Percentiles rank a stretch among this genome's conserved stretches.
Evolutionary conservation across 2,797 vertebrate genomes (phyloP).

Genomic region (Odontamblyopus rebecca): DNA sequence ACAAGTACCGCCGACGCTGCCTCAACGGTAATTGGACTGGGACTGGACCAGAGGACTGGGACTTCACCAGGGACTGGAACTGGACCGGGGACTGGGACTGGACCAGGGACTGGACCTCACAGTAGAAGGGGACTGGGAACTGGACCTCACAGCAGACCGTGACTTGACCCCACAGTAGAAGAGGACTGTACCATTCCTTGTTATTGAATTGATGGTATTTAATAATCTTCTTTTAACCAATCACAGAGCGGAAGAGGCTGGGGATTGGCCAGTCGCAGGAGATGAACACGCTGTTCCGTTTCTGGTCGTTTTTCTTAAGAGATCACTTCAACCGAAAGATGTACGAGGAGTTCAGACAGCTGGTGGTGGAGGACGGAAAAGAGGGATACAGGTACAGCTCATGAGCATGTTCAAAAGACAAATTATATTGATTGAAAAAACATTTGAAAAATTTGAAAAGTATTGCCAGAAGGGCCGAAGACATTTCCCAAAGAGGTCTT

Average conservation of each 20-base stretch:
- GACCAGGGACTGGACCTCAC: too few relatives aligned
- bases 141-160: too few relatives aligned
- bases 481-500: too few relatives aligned
- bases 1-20: constrained; percentile 98
- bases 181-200: too few relatives aligned
- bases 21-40: constrained; percentile 84
- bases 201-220: too few relatives aligned
- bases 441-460: neutral
- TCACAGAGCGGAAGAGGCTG: constrained; percentile 92
- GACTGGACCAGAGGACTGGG: too few relatives aligned
- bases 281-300: constrained; percentile 99
- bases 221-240: neutral
- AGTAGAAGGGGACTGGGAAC: too few relatives aligned
- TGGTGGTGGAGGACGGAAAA: constrained; percentile 95
- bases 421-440: neutral
- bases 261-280: constrained; percentile 98
- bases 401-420: neutral
- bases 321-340: constrained; percentile 99
- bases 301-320: constrained; percentile 98
- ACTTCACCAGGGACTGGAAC: too few relatives aligned
- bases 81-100: too few relatives aligned
- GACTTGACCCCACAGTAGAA: too few relatives aligned
- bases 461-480: neutral
- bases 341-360: constrained; percentile 97
- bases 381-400: constrained; percentile 90